These are phyloP conservation scores for Poliocrania exsul DNA, from an alignment of 2,797 vertebrate species.

Conservation along the genomic window DNA sequence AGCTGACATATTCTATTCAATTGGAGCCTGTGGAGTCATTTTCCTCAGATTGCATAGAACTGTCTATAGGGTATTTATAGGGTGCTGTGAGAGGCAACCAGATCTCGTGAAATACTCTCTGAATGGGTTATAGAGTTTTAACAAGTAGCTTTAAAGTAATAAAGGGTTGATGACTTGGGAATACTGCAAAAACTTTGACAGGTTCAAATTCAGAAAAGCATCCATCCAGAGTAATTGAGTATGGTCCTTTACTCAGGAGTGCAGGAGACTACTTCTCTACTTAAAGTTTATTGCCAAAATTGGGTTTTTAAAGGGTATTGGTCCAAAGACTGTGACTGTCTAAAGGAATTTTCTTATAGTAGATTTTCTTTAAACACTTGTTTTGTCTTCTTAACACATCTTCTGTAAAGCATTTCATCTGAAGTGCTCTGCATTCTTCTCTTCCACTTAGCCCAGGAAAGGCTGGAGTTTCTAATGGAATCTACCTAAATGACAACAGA, in stretches of 20 bases:
- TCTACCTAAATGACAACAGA: background rate
- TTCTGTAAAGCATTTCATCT: background rate
- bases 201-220: background rate
- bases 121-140: background rate
- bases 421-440: background rate
- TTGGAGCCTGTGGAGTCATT: background rate
- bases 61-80: background rate
- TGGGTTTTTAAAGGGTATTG: background rate
- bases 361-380: background rate
- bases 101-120: background rate
- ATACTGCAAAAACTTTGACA: background rate
- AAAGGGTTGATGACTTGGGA: background rate
- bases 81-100: background rate
- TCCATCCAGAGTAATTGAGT: background rate
- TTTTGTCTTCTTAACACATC: background rate
- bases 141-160: background rate
- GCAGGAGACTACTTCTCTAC: background rate
- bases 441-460: background rate
- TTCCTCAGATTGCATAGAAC: background rate
- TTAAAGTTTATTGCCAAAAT: background rate
- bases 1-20: background rate
- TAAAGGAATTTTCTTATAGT: background rate
- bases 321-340: background rate
- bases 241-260: background rate
- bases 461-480: background rate